These are phyloP conservation scores for Cryptus viduatorius DNA, from an alignment of 2,888 invertebrate genomes.

Conservation along the genomic window DNA sequence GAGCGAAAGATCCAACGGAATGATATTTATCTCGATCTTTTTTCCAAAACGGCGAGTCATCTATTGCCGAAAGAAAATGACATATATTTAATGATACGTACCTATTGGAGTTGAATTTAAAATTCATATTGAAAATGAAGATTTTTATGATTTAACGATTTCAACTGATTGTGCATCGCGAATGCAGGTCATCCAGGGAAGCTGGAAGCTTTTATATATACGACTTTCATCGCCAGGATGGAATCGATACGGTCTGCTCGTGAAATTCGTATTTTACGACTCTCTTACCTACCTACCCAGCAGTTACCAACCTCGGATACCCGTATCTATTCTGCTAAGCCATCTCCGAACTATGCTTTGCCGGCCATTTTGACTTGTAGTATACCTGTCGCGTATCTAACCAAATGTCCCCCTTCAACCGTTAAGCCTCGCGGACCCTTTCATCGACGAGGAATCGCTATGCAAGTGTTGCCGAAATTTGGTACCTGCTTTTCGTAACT, in stretches of 20 bases:
- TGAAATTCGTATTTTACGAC: constrained; percentile 50
- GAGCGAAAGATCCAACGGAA: too few species aligned
- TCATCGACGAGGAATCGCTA: background rate
- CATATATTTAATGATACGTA: background rate
- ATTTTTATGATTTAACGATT: background rate
- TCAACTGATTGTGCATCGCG: background rate
- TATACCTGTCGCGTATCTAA: background rate
- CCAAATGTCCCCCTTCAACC: constrained; percentile 11
- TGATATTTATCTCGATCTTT: too few species aligned
- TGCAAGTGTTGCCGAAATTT: background rate
- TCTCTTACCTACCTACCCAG: background rate
- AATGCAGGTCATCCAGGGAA: constrained; percentile 7
- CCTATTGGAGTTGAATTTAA: background rate
- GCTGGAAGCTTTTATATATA: background rate
- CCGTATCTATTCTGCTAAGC: background rate
- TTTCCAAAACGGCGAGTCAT: background rate
- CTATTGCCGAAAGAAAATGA: too few species aligned
- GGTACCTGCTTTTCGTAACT: background rate
- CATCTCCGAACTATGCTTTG: background rate
- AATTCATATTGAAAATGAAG: background rate
- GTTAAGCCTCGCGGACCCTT: background rate
- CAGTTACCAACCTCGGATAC: background rate
- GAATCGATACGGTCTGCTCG: constrained; percentile 47
- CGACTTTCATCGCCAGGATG: constrained; percentile 30
- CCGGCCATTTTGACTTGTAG: background rate